These are phyloP conservation scores for Cheilosia soror DNA, from an alignment of 2,888 invertebrate species.

Conservation along the genomic window DNA sequence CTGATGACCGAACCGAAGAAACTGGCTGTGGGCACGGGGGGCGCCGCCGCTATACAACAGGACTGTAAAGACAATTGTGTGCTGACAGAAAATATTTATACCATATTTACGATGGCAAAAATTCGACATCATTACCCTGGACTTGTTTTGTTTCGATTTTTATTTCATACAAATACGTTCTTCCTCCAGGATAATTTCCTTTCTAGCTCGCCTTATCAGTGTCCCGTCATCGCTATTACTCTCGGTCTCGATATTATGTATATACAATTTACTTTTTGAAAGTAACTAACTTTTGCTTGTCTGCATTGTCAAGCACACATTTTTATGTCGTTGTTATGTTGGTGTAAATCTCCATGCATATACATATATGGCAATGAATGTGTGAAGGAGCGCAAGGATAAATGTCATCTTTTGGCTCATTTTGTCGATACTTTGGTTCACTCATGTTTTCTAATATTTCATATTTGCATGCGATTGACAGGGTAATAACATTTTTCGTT, in stretches of 20 bases:
- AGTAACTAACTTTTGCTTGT: constrained; percentile 57
- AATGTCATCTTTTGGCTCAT: constrained; percentile 60
- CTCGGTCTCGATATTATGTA: background rate
- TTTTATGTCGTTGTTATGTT: constrained; percentile 25
- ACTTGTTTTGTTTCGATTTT: constrained; percentile 52
- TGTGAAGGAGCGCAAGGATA: constrained; percentile 33
- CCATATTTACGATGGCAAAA: constrained; percentile 64
- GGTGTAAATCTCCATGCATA: constrained; percentile 25
- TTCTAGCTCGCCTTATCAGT: constrained; percentile 64
- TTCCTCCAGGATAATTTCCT: constrained; percentile 50
- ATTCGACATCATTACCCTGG: constrained; percentile 67
- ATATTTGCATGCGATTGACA: constrained; percentile 66
- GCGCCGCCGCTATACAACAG: too few relatives aligned
- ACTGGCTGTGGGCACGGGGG: background rate
- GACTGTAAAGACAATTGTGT: constrained; percentile 47
- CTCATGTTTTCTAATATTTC: constrained; percentile 54
- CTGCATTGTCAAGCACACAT: constrained; percentile 53
- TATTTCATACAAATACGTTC: constrained; percentile 13
- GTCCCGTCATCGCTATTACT: constrained; percentile 63
- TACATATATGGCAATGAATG: background rate
- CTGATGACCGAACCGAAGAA: background rate
- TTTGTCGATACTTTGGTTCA: constrained; percentile 51
- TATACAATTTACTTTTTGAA: constrained; percentile 32
- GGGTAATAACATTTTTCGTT: constrained; percentile 50
- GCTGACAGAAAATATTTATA: constrained; percentile 61